phyloP scores from a whole-genome alignment of 2,113 vertebrate genomes.

The Leucoraja erinaceus region DNA sequence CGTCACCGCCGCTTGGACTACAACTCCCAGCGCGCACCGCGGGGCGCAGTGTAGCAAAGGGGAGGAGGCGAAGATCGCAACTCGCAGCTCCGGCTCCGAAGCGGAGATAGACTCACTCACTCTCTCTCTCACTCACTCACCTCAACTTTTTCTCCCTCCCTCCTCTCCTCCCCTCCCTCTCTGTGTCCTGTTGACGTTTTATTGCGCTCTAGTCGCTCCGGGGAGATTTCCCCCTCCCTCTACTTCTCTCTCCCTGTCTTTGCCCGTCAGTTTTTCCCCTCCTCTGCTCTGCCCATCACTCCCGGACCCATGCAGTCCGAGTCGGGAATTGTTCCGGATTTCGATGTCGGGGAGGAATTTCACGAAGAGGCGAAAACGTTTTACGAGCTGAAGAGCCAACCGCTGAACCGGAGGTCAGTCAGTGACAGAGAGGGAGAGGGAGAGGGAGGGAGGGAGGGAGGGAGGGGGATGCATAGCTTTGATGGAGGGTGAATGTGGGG shows the following conservation, averaged over 20 bases:
- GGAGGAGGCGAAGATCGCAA: background rate
- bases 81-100: background rate
- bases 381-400: constrained; percentile 92
- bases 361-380: constrained; percentile 91
- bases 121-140: background rate
- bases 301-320: constrained; percentile 76
- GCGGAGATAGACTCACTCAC: background rate
- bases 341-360: constrained; percentile 85
- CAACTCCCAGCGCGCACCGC: background rate
- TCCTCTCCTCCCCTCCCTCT: background rate
- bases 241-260: too few relatives aligned
- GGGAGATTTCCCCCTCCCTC: constrained; percentile 14
- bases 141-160: background rate
- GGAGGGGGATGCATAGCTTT: background rate
- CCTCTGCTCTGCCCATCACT: constrained; percentile 11
- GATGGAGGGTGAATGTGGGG: background rate
- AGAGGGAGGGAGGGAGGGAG: background rate
- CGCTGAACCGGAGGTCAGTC: constrained; percentile 84
- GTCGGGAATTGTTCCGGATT: constrained; percentile 90
- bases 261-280: too few relatives aligned
- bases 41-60: background rate
- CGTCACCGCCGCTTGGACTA: background rate
- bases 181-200: background rate
- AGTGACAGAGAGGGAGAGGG: constrained; percentile 50
- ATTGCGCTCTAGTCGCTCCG: constrained; percentile 43